A percentile compares a stretch with the other conserved stretches of the same genome.
Evolutionary conservation across 2,888 invertebrate species (phyloP).

Genomic region (Pristionchus fissidentatus): DNA sequence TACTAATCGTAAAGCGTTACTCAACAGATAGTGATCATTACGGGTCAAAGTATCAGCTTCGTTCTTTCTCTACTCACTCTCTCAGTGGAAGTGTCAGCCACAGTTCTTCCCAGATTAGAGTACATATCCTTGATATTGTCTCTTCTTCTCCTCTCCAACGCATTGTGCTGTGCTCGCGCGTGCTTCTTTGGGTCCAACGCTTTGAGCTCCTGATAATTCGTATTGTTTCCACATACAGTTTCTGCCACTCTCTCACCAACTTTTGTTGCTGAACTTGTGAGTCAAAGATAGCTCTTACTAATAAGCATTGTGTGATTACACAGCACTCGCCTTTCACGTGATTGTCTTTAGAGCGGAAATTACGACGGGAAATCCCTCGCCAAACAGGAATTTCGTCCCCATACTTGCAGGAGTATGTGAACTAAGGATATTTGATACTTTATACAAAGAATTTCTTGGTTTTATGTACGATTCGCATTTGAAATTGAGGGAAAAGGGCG

Average conservation of each 20-base stretch:
- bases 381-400: too few species aligned
- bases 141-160: constrained; percentile 69
- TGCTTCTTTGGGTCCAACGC: constrained; percentile 55
- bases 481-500: not conserved
- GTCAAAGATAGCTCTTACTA: too few species aligned
- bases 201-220: constrained; percentile 29
- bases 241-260: not conserved
- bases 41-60: too few species aligned
- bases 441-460: too few species aligned
- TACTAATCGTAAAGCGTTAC: not conserved
- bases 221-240: too few species aligned
- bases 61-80: constrained; percentile 55
- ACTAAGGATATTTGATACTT: too few species aligned
- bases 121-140: constrained; percentile 75
- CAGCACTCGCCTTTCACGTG: too few species aligned
- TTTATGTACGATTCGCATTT: too few species aligned
- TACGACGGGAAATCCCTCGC: too few species aligned
- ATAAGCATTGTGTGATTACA: too few species aligned
- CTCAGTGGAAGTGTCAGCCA: constrained; percentile 68
- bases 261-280: not conserved
- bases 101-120: constrained; percentile 66
- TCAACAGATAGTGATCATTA: not conserved
- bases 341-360: too few species aligned
- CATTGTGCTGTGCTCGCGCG: constrained; percentile 73
- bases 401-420: too few species aligned